Evolutionary conservation across 2,888 invertebrate species (phyloP), one percentile per base, ranked within the genome.

Genomic region (Chrysolina americana): DNA sequence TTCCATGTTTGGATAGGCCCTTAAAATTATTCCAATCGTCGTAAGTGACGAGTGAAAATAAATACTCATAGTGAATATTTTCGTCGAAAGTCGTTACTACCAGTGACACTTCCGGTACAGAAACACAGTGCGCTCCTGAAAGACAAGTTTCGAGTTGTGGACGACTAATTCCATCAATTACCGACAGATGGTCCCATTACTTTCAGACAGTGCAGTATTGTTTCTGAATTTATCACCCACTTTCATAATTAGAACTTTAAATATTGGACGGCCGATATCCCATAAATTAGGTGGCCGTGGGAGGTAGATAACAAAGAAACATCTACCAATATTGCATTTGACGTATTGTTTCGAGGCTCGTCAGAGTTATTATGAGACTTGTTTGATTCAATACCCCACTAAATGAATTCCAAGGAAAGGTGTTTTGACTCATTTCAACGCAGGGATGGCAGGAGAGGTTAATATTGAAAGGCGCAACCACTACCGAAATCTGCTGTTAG

Each of bases 121-220:
- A 13, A 53, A 21, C 19, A 23, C 23, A 53, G 53, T 74, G 41
- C 72, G 70, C 63, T 75, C 75, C 72, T 72, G 70, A 72, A 62
- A 70, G 74, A 74, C 71, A 69, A 72, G 69, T 72, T 72, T 48
- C 72, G 65, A 70, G 83, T 83, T 83, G 83, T 79, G 82, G 83
- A 74, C 84, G 82, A 83, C 83, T 84, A 85, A 85, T 85, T 83
- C 83, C 86, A 85, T 86, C 85, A 85, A 86, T 86, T 85, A 86
- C 83, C 79, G 84, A 86, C 86, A 86, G 86, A 86, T 86, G 86
- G 85, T 84, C 84, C 83, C 84, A 84, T 85, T 85, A 85, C 84
- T 85, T 85, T 83, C 82, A 83, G 82, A 84, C 84, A 84, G 83
- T 81, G 83, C 85, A 83, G 85, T 85, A 85, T 85, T 85, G 85